These are phyloP conservation scores for Neotragus moschatus DNA, from an alignment of 2,113 vertebrate species.

Conservation along the genomic window DNA sequence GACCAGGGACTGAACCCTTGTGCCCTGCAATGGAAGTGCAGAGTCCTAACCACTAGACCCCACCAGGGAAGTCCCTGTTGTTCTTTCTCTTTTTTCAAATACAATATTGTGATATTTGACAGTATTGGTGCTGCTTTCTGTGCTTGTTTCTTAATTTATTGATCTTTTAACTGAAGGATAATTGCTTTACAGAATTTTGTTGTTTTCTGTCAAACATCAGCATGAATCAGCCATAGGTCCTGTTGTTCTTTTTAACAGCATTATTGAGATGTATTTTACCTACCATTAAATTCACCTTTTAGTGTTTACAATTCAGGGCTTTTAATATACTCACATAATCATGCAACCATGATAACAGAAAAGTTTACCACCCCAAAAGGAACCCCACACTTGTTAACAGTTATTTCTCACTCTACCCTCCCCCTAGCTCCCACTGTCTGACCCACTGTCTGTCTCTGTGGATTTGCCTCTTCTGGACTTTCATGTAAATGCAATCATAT, in stretches of 20 bases:
- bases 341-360: background rate
- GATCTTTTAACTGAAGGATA: background rate
- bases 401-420: background rate
- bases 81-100: background rate
- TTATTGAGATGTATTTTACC: background rate
- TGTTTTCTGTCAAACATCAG: background rate
- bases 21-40: accelerated
- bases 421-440: background rate
- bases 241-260: background rate
- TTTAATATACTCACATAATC: background rate
- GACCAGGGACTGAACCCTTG: background rate
- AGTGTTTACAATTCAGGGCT: background rate
- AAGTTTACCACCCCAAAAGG: background rate
- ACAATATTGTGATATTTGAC: background rate
- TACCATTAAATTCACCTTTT: background rate
- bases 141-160: background rate
- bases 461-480: background rate
- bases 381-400: background rate
- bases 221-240: background rate
- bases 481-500: background rate
- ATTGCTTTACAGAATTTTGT: background rate
- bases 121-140: background rate
- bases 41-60: background rate
- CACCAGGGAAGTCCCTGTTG: background rate
- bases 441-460: background rate